Evolutionary conservation across 2,888 invertebrate genomes (phyloP).

Genomic region (Junonia oenone): DNA sequence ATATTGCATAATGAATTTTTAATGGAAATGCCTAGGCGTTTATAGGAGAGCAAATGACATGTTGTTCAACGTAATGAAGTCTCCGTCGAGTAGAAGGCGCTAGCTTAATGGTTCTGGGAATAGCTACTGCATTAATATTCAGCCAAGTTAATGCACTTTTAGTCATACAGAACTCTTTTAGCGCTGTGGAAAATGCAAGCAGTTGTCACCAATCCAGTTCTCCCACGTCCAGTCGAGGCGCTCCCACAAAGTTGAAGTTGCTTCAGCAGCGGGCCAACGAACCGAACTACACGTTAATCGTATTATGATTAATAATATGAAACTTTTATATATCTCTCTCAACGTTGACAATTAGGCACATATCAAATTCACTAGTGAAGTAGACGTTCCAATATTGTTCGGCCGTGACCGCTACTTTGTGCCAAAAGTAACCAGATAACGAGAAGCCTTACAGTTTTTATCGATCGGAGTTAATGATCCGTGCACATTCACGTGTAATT

Average conservation of each 20-base stretch:
- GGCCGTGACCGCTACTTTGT: conserved; percentile 2
- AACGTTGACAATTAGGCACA: neutral
- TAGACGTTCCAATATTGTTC: no score
- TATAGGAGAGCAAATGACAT: conserved; percentile 16
- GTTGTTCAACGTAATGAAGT: conserved; percentile 28
- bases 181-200: conserved; percentile 43
- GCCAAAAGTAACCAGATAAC: neutral
- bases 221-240: conserved; percentile 56
- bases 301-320: neutral
- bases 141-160: conserved; percentile 48
- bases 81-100: conserved; percentile 25
- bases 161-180: conserved; percentile 38
- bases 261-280: conserved; percentile 55
- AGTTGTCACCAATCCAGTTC: conserved; percentile 64
- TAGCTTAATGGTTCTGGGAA: conserved; percentile 48
- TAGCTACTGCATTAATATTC: conserved; percentile 53
- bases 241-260: conserved; percentile 42
- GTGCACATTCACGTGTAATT: neutral
- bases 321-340: neutral
- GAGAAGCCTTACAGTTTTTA: conserved; percentile 1
- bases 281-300: conserved; percentile 34
- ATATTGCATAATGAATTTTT: conserved; percentile 3
- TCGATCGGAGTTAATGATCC: conserved; percentile 1
- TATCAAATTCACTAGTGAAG: neutral
- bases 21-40: conserved; percentile 18